Conservation (phyloP, 1,140 invertebrate genomes). For the Ylistrum balloti region DNA sequence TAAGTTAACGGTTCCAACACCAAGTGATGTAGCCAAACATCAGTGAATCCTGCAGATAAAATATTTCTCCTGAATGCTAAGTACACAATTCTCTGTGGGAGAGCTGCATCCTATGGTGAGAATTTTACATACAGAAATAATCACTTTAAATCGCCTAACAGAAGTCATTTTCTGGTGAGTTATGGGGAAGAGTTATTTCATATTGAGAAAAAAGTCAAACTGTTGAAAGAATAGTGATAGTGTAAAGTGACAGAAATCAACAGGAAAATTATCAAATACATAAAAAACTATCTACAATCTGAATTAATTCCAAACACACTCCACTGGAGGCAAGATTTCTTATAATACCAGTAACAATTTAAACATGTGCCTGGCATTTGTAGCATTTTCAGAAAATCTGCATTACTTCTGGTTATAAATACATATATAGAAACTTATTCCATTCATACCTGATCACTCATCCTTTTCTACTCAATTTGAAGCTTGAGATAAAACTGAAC, state of each 20-base stretch:
- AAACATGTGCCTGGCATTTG: no score
- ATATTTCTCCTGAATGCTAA: neutral
- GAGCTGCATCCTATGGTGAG: neutral
- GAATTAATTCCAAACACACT: constrained; percentile 21
- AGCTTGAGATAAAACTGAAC: neutral
- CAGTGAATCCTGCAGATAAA: neutral
- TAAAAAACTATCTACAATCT: neutral
- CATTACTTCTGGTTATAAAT: no score
- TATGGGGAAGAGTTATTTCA: neutral
- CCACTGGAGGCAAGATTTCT: neutral
- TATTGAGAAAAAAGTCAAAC: neutral
- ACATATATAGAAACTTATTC: neutral
- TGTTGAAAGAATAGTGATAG: neutral
- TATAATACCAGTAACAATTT: neutral
- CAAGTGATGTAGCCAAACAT: neutral
- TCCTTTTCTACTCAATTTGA: constrained; percentile 6
- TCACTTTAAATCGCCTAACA: neutral
- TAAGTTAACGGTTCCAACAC: neutral
- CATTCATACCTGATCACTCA: neutral
- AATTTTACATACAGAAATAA: neutral
- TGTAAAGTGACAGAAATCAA: neutral
- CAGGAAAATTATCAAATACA: neutral
- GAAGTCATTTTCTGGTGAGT: neutral
- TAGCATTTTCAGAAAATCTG: no score
- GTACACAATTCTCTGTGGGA: neutral